Base-by-base conservation (phyloP, 2,888 invertebrate species). In the Netelia virgata region DNA sequence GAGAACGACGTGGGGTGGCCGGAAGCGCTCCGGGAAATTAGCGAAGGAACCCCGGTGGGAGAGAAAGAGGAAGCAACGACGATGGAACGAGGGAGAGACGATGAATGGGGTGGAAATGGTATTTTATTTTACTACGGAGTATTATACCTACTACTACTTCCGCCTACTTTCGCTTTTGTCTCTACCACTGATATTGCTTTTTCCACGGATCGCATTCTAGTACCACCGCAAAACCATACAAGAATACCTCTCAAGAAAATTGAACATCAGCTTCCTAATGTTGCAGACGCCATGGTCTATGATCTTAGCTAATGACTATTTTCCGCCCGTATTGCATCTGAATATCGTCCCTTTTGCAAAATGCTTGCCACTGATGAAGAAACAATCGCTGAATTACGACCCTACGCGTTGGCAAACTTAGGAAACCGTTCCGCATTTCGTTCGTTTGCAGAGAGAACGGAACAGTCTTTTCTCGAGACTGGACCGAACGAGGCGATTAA, bases 21-120 rank as follows among this genome's bases (percentile, higher is more conserved):
- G 73, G 83, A 86, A 86, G 89, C 36, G 89, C 90, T 88, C 88
- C 88, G 88, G 89, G 88, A 90, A 90, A 90, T 90, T 91, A 91
- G 88, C 89, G 86, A 87, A 86, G 90, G 86, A 91, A 90, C 87
- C 89, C 85, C 72, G 59, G 73, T n/a, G n/a, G 66, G 18, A 57
- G 18, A 79, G 18, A 57, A 9, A 79, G 74, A 83, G 85, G 82
- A 83, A 76, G 83, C 84, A 83, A 84, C 85, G 84, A 86, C 86
- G 84, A 88, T 89, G 88, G 87, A 87, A 87, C 82, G 84, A 85
- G 57, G 85, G 83, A 86, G 76, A 88, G 89, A 90, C 90, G 90
- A 89, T 89, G 90, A 87, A 83, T 80, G 83, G 77, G 80, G 86
- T 79, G 76, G 82, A 70, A 69, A 80, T 47, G 41, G 75, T 85